phyloP scores from a whole-genome alignment of 2,888 invertebrate species.

The Cataglyphis rosenhaueri region DNA sequence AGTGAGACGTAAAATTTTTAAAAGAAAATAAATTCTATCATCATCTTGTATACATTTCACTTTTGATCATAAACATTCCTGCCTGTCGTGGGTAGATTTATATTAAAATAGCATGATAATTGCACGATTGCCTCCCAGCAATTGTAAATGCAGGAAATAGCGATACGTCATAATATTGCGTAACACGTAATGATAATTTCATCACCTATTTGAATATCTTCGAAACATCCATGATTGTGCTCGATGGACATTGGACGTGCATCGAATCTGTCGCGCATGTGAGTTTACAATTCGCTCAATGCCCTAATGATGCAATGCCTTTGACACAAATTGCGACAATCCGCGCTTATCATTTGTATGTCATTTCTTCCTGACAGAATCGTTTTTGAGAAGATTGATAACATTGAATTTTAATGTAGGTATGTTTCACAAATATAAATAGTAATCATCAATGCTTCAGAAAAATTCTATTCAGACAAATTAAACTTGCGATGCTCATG shows the following conservation, averaged over 20 bases:
- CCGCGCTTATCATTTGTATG: slow-evolving; percentile 23
- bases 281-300: not conserved
- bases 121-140: not conserved
- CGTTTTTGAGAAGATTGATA: slow-evolving; percentile 24
- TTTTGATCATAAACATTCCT: not conserved
- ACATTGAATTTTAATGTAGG: not conserved
- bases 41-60: not conserved
- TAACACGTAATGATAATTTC: slow-evolving; percentile 17
- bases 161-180: slow-evolving; percentile 4
- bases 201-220: slow-evolving; percentile 14
- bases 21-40: not conserved
- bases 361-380: slow-evolving; percentile 7
- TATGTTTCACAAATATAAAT: not conserved
- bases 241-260: not conserved
- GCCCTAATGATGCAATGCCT: slow-evolving; percentile 27
- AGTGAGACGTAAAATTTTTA: not conserved
- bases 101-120: not conserved
- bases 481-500: slow-evolving; percentile 22
- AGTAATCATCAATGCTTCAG: not conserved
- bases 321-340: slow-evolving; percentile 11
- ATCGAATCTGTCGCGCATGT: slow-evolving; percentile 6
- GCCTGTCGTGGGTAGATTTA: not conserved
- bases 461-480: slow-evolving; percentile 37
- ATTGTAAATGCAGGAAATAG: not conserved
- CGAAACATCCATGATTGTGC: slow-evolving; percentile 12